A percentile compares a stretch with the other conserved stretches of the same genome.
These are phyloP conservation scores for Pseudomyrmex pallidus DNA, from an alignment of 1,140 invertebrate species.

Conservation along the genomic window DNA sequence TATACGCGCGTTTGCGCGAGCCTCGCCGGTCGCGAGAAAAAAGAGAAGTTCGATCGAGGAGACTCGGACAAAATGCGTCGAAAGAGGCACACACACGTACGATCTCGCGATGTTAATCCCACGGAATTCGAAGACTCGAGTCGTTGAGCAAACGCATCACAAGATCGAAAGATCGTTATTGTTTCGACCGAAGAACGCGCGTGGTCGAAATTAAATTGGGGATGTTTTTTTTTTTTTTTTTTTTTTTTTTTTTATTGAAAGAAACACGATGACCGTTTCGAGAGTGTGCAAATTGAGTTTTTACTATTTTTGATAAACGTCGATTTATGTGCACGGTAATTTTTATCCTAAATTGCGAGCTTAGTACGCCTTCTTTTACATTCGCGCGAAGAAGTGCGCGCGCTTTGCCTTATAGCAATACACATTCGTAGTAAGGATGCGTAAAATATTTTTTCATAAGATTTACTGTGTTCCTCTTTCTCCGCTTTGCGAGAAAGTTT, in stretches of 20 bases:
- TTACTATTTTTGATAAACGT: constrained; percentile 43
- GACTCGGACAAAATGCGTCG: not conserved
- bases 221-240: no score
- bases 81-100: constrained; percentile 18
- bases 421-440: not conserved
- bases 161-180: constrained; percentile 1
- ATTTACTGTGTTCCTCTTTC: not conserved
- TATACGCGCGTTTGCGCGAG: constrained; percentile 3
- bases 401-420: constrained; percentile 31
- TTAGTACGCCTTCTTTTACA: constrained; percentile 26
- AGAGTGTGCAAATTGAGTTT: constrained; percentile 5
- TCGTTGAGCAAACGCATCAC: not conserved
- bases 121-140: constrained; percentile 11
- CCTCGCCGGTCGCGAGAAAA: constrained; percentile 1
- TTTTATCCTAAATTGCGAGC: constrained; percentile 43
- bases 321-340: constrained; percentile 23
- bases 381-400: not conserved
- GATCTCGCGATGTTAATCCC: constrained; percentile 12
- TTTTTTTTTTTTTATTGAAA: no score
- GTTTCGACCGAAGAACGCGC: no score
- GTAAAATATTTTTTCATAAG: constrained; percentile 23
- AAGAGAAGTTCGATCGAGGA: not conserved
- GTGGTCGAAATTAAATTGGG: not conserved
- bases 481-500: not conserved
- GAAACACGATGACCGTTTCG: not conserved